phyloP scores from a whole-genome alignment of 2,113 vertebrate species.

The Romanogobio albipinnatus region DNA sequence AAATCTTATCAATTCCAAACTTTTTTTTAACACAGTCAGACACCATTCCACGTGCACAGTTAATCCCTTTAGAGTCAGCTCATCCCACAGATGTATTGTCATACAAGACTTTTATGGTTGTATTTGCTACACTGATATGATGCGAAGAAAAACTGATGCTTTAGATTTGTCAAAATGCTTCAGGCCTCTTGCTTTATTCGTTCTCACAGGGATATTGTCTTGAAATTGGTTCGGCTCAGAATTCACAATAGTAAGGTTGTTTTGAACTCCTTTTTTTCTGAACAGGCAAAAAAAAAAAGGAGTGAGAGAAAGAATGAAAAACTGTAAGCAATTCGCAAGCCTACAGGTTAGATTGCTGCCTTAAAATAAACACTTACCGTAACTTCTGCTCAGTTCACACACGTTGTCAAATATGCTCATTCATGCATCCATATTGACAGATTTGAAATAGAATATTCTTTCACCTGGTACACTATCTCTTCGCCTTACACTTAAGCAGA shows the following conservation, averaged over 20 bases:
- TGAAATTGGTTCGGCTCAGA: conserved; percentile 30
- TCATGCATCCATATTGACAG: neutral
- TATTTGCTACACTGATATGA: conserved; percentile 8
- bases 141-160: conserved; percentile 6
- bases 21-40: neutral
- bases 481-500: neutral
- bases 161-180: conserved; percentile 23
- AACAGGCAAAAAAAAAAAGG: neutral
- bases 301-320: conserved; percentile 22
- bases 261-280: neutral
- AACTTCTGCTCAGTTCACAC: neutral
- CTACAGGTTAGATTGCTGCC: conserved; percentile 19
- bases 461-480: neutral
- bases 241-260: neutral
- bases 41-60: neutral
- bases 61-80: neutral
- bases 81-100: neutral
- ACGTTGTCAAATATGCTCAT: conserved; percentile 13
- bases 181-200: conserved; percentile 19
- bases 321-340: conserved; percentile 7
- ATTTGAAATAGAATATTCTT: neutral
- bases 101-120: neutral
- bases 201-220: conserved; percentile 36
- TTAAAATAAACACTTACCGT: neutral
- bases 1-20: neutral